Conservation (phyloP, 2,797 vertebrate genomes). For the Phalanger gymnotis region DNA sequence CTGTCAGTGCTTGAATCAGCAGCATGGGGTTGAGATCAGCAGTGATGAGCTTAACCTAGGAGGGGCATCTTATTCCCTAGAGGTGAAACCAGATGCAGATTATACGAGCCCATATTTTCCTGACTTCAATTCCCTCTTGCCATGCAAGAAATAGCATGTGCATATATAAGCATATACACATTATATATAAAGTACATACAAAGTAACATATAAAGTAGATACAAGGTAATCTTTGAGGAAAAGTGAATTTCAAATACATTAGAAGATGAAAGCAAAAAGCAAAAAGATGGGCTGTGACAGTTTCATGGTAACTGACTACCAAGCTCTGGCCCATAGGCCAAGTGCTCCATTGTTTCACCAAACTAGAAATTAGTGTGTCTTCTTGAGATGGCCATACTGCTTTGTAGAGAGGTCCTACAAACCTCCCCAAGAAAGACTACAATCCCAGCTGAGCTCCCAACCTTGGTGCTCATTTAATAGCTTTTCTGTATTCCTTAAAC, state of each 20-base stretch:
- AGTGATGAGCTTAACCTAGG: neutral
- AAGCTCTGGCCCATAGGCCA: neutral
- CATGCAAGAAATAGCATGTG: neutral
- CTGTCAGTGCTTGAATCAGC: neutral
- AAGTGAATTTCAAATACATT: neutral
- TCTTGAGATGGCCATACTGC: neutral
- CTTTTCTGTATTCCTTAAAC: neutral
- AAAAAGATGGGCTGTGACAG: neutral
- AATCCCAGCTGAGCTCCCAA: neutral
- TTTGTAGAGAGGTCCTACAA: neutral
- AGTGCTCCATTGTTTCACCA: neutral
- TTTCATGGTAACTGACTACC: neutral
- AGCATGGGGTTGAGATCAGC: neutral
- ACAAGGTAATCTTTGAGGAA: neutral
- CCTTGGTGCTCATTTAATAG: neutral
- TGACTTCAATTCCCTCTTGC: neutral
- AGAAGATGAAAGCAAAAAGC: neutral
- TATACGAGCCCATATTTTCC: neutral
- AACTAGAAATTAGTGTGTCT: neutral
- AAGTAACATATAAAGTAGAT: neutral
- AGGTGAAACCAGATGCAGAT: neutral
- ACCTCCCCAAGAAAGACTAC: neutral
- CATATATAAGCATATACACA: neutral
- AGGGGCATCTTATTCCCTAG: neutral
- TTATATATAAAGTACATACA: neutral